phyloP scores from a whole-genome alignment of 2,113 vertebrate species.

The Oceanodroma tethys region DNA sequence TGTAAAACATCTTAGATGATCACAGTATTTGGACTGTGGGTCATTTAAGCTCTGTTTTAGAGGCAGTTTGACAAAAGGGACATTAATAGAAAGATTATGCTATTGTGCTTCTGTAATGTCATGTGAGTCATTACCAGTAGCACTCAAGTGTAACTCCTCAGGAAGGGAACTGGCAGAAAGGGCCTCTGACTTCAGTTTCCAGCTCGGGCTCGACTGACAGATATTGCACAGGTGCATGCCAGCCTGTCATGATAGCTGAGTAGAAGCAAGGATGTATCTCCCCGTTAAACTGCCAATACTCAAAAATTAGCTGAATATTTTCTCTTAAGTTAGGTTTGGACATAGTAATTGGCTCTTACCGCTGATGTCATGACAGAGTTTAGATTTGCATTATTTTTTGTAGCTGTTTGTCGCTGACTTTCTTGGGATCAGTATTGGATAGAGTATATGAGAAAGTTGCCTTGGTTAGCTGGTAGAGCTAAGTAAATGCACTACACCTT shows the following conservation, averaged over 20 bases:
- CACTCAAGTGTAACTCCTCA: not conserved
- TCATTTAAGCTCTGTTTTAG: not conserved
- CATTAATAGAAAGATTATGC: not conserved
- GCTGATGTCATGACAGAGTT: not conserved
- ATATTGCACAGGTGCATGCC: not conserved
- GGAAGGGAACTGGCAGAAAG: not conserved
- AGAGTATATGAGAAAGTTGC: not conserved
- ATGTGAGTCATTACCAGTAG: not conserved
- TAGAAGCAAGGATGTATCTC: not conserved
- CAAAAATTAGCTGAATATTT: not conserved
- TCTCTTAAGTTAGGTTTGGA: not conserved
- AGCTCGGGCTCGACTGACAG: not conserved
- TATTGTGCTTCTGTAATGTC: not conserved
- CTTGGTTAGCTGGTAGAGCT: not conserved
- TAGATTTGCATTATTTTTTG: not conserved
- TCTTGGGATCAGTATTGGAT: not conserved
- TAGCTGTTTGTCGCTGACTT: not conserved
- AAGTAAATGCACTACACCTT: conserved; percentile 23
- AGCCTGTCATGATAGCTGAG: not conserved
- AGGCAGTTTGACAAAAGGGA: not conserved
- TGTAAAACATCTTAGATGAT: not conserved
- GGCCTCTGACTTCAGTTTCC: not conserved
- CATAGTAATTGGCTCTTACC: not conserved
- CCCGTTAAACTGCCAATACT: not conserved
- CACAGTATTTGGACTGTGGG: not conserved